Evolutionary conservation across 2,113 vertebrate species (phyloP).

Genomic region (Brachionichthys hirsutus): DNA sequence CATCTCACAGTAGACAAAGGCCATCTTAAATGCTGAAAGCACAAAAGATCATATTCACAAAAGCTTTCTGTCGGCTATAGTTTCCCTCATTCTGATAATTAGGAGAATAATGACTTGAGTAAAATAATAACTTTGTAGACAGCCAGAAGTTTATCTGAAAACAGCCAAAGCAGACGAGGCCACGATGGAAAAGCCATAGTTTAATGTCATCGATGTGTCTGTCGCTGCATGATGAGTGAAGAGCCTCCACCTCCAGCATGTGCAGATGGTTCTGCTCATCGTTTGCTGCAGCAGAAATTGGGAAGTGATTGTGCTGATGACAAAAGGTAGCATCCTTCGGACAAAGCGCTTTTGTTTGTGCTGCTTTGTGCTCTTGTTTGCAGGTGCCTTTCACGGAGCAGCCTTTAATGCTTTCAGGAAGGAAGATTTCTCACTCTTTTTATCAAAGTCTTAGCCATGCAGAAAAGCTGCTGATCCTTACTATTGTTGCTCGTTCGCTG

Average conservation of each 20-base stretch:
- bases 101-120: conserved; percentile 65
- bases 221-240: neutral
- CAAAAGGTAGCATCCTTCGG: conserved; percentile 75
- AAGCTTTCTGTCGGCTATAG: conserved; percentile 76
- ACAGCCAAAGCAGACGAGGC: conserved; percentile 49
- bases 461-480: conserved; percentile 88
- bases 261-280: conserved; percentile 24
- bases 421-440: conserved; percentile 87
- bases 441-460: conserved; percentile 86
- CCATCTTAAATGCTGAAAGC: conserved; percentile 84
- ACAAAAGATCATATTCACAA: conserved; percentile 83
- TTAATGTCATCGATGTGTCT: neutral
- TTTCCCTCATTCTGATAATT: conserved; percentile 75
- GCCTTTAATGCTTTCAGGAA: conserved; percentile 92
- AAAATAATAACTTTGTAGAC: conserved; percentile 67
- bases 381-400: conserved; percentile 89
- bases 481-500: conserved; percentile 87
- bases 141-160: conserved; percentile 41
- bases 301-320: conserved; percentile 50
- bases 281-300: conserved; percentile 46
- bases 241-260: conserved; percentile 6
- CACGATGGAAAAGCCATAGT: conserved; percentile 18
- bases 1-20: conserved; percentile 83
- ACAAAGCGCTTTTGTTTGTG: conserved; percentile 85
- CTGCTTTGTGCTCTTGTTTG: conserved; percentile 81